Conservation (phyloP, 2,888 invertebrate genomes). For the Nomada hirtipes region DNA sequence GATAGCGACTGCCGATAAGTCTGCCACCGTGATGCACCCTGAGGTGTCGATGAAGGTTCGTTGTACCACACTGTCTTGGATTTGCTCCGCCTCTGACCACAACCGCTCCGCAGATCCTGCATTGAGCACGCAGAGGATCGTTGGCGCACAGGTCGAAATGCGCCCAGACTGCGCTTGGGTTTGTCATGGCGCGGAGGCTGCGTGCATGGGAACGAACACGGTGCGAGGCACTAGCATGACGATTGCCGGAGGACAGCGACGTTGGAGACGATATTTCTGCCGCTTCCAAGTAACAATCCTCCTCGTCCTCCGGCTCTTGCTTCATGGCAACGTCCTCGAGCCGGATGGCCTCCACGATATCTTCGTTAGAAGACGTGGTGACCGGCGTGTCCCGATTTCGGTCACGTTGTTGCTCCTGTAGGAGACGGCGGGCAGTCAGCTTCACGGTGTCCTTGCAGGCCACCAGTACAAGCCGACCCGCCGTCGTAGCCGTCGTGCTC, state of each 20-base stretch:
- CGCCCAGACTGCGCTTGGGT: slow-evolving; percentile 83
- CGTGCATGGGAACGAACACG: slow-evolving; percentile 81
- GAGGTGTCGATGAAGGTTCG: slow-evolving; percentile 82
- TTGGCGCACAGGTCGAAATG: slow-evolving; percentile 82
- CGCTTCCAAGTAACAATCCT: slow-evolving; percentile 79
- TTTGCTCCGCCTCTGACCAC: slow-evolving; percentile 83
- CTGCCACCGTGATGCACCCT: slow-evolving; percentile 83
- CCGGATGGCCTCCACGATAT: slow-evolving; percentile 53
- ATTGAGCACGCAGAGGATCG: slow-evolving; percentile 82
- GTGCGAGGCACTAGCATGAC: slow-evolving; percentile 53
- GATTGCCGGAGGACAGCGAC: slow-evolving; percentile 51
- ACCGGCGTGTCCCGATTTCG: slow-evolving; percentile 18
- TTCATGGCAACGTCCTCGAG: slow-evolving; percentile 75
- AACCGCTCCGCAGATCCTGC: slow-evolving; percentile 82
- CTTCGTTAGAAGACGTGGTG: slow-evolving; percentile 52
- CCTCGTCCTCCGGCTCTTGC: slow-evolving; percentile 81
- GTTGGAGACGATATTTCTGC: slow-evolving; percentile 59
- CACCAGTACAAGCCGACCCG: slow-evolving; percentile 62
- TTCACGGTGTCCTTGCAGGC: slow-evolving; percentile 70
- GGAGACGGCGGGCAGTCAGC: slow-evolving; percentile 58
- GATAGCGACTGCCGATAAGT: slow-evolving; percentile 82
- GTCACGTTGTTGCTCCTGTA: slow-evolving; percentile 54
- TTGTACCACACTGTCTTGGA: slow-evolving; percentile 83
- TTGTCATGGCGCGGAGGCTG: slow-evolving; percentile 82
- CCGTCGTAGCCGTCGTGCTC: slow-evolving; percentile 61